Conservation (phyloP, 2,797 vertebrate species). For the Heteromormyrus szaboi region DNA sequence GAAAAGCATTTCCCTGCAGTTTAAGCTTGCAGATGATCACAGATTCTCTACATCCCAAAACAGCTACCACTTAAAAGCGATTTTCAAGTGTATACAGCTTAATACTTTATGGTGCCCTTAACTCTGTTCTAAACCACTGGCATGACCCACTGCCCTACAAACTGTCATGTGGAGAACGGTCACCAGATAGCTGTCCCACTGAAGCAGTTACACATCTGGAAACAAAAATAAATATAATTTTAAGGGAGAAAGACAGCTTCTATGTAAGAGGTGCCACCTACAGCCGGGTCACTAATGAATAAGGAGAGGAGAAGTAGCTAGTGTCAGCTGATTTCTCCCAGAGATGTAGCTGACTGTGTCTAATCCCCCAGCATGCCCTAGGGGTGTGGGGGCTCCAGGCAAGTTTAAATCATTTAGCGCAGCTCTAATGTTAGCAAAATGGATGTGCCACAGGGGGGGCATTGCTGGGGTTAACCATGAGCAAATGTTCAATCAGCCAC, state of each 20-base stretch:
- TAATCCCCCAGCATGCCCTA: conserved; percentile 26
- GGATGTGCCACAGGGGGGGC: conserved; percentile 32
- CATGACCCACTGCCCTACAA: not conserved
- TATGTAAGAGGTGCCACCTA: not conserved
- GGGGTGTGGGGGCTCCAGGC: conserved; percentile 18
- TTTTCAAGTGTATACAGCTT: not conserved
- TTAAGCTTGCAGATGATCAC: not conserved
- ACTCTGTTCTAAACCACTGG: not conserved
- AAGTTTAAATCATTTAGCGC: conserved; percentile 34
- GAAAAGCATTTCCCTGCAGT: not conserved
- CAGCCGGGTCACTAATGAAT: not conserved
- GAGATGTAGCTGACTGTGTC: conserved; percentile 30
- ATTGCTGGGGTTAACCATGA: conserved; percentile 36
- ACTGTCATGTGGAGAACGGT: not conserved
- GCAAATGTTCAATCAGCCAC: conserved; percentile 27
- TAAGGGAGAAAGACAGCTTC: not conserved
- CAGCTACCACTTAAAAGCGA: not conserved
- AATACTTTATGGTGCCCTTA: not conserved
- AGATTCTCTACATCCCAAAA: not conserved
- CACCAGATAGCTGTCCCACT: not conserved
- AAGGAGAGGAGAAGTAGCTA: conserved; percentile 19
- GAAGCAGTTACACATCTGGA: not conserved
- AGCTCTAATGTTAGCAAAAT: conserved; percentile 31
- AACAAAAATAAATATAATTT: not conserved
- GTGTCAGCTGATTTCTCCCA: conserved; percentile 36